Evolutionary conservation across 2,888 invertebrate genomes (phyloP), one percentile per base, ranked within the genome.

Genomic region (Onchidella celtica): DNA sequence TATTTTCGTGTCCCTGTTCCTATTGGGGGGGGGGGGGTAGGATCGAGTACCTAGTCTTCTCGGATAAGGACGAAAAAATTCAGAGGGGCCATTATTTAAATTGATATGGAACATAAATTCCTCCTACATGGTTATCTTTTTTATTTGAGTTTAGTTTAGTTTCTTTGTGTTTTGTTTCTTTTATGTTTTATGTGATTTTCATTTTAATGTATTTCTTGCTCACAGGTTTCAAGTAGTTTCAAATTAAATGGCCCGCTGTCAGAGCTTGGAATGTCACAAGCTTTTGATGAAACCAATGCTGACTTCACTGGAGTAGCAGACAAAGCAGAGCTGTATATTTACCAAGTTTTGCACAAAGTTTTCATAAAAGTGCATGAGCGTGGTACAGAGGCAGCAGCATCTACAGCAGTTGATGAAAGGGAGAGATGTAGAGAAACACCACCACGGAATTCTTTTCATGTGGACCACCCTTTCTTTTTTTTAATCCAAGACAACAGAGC

Each of bases 391-490:
- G 76, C 76, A 24, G 76, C 65, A 34, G 76, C 76, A 24, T 61
- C 76, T 4, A 65, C 63, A 40, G 76, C 66, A 11, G 34, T 65
- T 2, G 47, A 24, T 21, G 36, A 34, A 21, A 34, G 34, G 9
- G 27, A 38, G 2, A 66, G 66, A n/a, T 61, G 59, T 59, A n/a
- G 34, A 65, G 69, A 68, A 24, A n/a, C 27, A 0, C 47, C 47
- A 11, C 47, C 47, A 6, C 47, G 47, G 9, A 47, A 47, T 47
- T n/a, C 38, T 1, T 80, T 80, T 29, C 55, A 21, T 29, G 80
- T 63, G 21, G 80, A 80, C 55, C 80, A 80, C 21, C 80, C 80
- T 29, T 80, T 80, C 47, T 14, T 80, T 36, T 74, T 74, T 36
- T 29, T 55, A 14, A 80, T 80, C n/a, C 27, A 55, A 27, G 72